Percentiles rank a stretch among this genome's conserved stretches.
Evolutionary conservation across 2,113 vertebrate genomes (phyloP).

Genomic region (Leptocoma aspasia): DNA sequence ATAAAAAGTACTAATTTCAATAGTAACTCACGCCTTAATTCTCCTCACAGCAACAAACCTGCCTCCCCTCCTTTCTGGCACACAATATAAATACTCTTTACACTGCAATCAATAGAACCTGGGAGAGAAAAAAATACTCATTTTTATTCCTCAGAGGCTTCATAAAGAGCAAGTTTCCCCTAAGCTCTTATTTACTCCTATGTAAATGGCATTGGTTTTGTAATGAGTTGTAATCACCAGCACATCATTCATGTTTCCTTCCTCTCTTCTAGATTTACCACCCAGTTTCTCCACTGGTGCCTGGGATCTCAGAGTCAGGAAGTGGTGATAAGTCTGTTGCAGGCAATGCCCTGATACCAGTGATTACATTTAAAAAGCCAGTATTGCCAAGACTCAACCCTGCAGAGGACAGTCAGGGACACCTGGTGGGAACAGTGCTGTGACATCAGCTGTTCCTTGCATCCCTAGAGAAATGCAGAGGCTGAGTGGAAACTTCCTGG

Average conservation of each 20-base stretch:
- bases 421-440: neutral
- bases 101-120: neutral
- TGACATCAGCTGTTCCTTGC: neutral
- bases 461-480: neutral
- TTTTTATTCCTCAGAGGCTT: slow-evolving; percentile 9
- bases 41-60: slow-evolving; percentile 36
- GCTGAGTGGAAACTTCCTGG: neutral
- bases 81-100: slow-evolving; percentile 1
- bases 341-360: neutral
- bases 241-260: neutral
- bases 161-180: neutral
- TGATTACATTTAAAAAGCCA: neutral
- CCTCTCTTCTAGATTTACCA: neutral
- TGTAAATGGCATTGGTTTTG: neutral
- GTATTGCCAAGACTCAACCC: neutral
- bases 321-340: neutral
- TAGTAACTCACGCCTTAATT: slow-evolving; percentile 76
- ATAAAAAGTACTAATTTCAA: slow-evolving; percentile 72
- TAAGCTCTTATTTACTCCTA: slow-evolving; percentile 3
- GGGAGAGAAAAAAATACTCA: neutral
- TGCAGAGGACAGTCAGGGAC: neutral
- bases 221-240: neutral
- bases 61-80: neutral
- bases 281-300: neutral
- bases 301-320: neutral